These are phyloP conservation scores for Peromyscus maniculatus DNA, from an alignment of 2,113 vertebrate species.

Conservation along the genomic window DNA sequence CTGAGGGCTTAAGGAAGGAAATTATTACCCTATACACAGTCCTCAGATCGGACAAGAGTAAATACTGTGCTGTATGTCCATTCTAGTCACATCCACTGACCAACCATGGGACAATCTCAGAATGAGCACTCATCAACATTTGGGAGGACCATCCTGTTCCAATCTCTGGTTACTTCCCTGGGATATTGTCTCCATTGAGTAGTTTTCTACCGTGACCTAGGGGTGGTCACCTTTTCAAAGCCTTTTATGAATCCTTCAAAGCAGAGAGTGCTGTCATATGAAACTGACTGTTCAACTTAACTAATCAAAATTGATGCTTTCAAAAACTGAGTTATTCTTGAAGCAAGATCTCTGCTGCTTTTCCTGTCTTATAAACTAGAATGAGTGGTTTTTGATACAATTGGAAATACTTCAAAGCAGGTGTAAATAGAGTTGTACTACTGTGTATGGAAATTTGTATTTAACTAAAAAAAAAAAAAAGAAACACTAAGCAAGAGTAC, in stretches of 20 bases:
- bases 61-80: not conserved
- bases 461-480: not conserved
- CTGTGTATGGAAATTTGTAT: not conserved
- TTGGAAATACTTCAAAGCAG: slow-evolving; percentile 24
- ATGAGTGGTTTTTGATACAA: not conserved
- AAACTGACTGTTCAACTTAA: not conserved
- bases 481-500: not conserved
- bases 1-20: not conserved
- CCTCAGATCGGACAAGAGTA: not conserved
- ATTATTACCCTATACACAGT: not conserved
- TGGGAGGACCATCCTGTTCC: not conserved
- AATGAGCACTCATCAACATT: not conserved
- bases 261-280: slow-evolving; percentile 37
- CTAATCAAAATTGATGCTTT: not conserved
- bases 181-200: not conserved
- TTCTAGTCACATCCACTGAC: not conserved
- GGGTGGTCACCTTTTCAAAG: not conserved
- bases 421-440: not conserved
- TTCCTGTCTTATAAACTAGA: not conserved
- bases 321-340: not conserved
- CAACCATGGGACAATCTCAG: not conserved
- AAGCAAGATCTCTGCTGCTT: not conserved
- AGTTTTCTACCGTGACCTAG: not conserved
- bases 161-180: not conserved
- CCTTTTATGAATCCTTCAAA: slow-evolving; percentile 15